Base-by-base conservation (phyloP, 2,113 vertebrate species). In the Nothoprocta pentlandii region DNA sequence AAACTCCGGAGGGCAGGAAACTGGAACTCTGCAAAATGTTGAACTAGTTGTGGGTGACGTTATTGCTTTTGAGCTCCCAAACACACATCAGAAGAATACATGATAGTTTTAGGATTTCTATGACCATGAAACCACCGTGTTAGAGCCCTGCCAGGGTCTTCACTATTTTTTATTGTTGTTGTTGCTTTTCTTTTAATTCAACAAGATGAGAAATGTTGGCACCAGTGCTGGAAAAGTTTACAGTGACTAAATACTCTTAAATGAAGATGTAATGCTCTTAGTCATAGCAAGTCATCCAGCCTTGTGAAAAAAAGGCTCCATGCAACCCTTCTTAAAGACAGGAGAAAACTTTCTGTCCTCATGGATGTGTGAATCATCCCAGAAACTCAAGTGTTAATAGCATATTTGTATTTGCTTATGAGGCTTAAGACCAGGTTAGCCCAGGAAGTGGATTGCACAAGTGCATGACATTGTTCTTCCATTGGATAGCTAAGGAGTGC, bases 211-310 rank as follows among this genome's bases (percentile, higher is more conserved):
- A 89, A 92, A 87, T 76, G 30, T 36, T 96, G 96, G 95, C 91
- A 89, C 25, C 20, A 46, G 15, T 36, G 22, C 54, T 93, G 95
- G 95, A 96, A 97, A 97, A 96, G 70, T 95, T 92, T 95, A 87
- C 91, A 94, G 78, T 91, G 91, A 97, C 87, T 91, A 68, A 95
- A 94, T 93, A 66, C 16, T 46, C 87, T 85, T 77, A 69, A 78
- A 92, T 71, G 89, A 96, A 96, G 81, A 94, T 87, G 95, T 95
- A 93, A 95, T 91, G 59, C 79, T 96, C 87, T 96, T 89, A 94
- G 67, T 97, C 94, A 93, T 25, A 91, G 26, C 51, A 91, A 91
- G 42, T 80, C 76, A 56, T 44, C 0, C 6, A 90, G 64, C 59
- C 80, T 32, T 32, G 54, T 80, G 61, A 87, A 92, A 44, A 21